Percentiles rank a stretch among this genome's conserved stretches.
Evolutionary conservation across 2,113 vertebrate species (phyloP).

Genomic region (Daubentonia madagascariensis): DNA sequence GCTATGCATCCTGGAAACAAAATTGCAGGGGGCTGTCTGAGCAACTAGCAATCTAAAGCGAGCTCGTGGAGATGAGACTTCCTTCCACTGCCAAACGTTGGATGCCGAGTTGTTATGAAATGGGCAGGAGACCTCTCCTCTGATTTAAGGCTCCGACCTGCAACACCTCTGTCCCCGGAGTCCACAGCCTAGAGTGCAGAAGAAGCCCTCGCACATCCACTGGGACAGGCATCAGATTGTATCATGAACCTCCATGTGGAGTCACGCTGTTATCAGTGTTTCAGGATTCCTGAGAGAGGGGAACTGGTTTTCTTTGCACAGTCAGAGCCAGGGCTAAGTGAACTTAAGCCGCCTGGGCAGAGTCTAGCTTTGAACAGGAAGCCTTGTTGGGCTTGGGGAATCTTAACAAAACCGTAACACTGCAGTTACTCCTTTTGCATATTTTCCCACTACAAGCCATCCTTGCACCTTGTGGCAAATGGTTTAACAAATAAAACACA

Average conservation of each 20-base stretch:
- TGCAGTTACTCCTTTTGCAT: neutral
- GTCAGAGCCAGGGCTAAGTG: conserved; percentile 23
- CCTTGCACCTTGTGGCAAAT: neutral
- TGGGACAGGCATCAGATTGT: neutral
- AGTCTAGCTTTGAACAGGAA: neutral
- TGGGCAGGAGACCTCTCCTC: neutral
- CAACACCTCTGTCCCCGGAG: neutral
- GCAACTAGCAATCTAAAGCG: neutral
- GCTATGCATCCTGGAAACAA: neutral
- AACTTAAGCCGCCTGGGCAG: fast-evolving
- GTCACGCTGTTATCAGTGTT: neutral
- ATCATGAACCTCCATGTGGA: neutral
- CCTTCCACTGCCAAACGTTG: neutral
- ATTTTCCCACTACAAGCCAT: neutral
- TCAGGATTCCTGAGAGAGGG: neutral
- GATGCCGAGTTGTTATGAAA: no score
- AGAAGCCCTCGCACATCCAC: neutral
- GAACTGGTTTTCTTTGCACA: neutral
- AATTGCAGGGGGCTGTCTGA: neutral
- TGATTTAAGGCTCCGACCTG: neutral
- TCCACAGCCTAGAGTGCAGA: neutral
- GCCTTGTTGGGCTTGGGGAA: neutral
- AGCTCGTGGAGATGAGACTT: neutral
- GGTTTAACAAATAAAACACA: neutral
- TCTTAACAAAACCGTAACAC: neutral